Conservation (phyloP, 2,888 invertebrate genomes). For the Margaritifera margaritifera region DNA sequence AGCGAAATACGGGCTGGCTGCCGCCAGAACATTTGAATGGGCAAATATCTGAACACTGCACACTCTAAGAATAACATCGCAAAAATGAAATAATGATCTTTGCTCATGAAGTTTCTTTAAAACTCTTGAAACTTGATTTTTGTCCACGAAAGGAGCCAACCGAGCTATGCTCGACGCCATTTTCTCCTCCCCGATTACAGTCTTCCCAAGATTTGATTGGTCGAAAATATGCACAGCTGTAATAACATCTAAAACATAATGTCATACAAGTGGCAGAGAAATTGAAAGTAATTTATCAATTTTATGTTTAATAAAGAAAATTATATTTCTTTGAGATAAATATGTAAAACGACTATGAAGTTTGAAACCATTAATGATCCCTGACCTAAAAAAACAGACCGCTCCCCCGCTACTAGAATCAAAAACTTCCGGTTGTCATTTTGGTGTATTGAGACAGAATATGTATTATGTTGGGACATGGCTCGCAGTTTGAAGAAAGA, state of each 20-base stretch:
- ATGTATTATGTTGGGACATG: background rate
- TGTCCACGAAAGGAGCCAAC: constrained; percentile 36
- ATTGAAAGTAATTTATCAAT: no score
- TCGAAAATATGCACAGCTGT: background rate
- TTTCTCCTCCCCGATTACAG: constrained; percentile 21
- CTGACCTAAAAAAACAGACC: no score
- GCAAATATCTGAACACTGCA: constrained; percentile 63
- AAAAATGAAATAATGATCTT: constrained; percentile 59
- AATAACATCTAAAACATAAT: background rate
- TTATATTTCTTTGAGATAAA: no score
- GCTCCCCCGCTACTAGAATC: no score
- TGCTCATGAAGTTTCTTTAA: constrained; percentile 54
- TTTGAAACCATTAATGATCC: no score
- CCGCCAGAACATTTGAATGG: constrained; percentile 69
- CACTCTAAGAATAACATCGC: constrained; percentile 69
- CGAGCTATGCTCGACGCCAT: constrained; percentile 44
- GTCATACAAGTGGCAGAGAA: background rate
- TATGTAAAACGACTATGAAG: no score
- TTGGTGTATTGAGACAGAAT: no score
- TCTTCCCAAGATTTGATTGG: constrained; percentile 1
- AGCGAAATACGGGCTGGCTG: constrained; percentile 69
- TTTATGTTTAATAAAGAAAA: no score
- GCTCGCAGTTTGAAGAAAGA: background rate
- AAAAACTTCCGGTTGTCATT: no score
- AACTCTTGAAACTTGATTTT: constrained; percentile 36